A percentile compares a stretch with the other conserved stretches of the same genome.
Evolutionary conservation across 2,888 invertebrate species (phyloP).

Genomic region (Diogma glabrata): DNA sequence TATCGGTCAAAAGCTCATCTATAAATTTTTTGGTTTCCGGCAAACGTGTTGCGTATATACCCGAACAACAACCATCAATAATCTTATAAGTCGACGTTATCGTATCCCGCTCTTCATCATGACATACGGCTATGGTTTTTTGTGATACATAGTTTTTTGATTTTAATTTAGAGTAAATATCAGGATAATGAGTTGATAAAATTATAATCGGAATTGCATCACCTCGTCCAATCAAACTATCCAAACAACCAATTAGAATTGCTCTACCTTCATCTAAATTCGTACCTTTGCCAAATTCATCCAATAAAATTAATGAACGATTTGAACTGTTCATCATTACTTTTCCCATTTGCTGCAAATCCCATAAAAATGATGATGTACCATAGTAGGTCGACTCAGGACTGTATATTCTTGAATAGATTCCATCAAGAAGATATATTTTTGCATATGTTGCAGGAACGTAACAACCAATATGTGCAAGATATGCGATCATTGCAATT

Average conservation of each 20-base stretch:
- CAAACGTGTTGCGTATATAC: too few relatives aligned
- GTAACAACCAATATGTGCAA: conserved; percentile 83
- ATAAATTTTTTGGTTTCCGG: too few relatives aligned
- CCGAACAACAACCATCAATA: too few relatives aligned
- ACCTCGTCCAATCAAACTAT: conserved; percentile 48
- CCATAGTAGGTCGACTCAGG: conserved; percentile 66
- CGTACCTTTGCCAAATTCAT: conserved; percentile 87
- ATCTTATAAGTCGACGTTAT: conserved; percentile 12
- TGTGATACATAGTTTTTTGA: not conserved
- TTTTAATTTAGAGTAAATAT: conserved; percentile 45
- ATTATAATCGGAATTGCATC: conserved; percentile 59
- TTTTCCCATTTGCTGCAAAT: conserved; percentile 59
- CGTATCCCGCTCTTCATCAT: not conserved
- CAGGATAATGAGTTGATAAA: conserved; percentile 66
- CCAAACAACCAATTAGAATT: conserved; percentile 55
- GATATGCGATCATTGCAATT: conserved; percentile 62
- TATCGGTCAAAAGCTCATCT: too few relatives aligned
- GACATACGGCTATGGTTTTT: conserved; percentile 12
- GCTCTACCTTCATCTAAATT: conserved; percentile 62
- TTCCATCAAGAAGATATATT: conserved; percentile 58
- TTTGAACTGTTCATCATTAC: conserved; percentile 53
- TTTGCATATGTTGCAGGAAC: conserved; percentile 68
- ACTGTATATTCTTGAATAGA: conserved; percentile 64
- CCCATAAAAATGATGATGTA: conserved; percentile 77
- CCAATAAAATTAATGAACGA: conserved; percentile 64